phyloP scores from a whole-genome alignment of 2,888 invertebrate species.

The Ceraclea dissimilis region DNA sequence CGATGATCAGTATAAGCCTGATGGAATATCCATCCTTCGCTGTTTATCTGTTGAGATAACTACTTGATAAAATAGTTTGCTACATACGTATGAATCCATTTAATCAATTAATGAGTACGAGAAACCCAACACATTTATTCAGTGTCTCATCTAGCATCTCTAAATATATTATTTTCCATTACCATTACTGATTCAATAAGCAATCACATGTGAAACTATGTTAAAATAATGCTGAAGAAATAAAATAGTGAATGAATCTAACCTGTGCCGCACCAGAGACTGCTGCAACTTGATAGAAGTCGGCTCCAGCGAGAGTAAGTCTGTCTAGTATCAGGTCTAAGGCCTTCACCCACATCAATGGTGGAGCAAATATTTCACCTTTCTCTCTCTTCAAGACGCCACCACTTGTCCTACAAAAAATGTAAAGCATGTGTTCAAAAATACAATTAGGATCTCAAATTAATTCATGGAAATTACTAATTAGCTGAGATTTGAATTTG shows the following conservation, averaged over 20 bases:
- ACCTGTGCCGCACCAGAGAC: conserved; percentile 92
- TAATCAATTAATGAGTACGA: too few species aligned
- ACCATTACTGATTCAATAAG: too few species aligned
- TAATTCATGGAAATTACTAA: not conserved
- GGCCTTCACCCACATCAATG: conserved; percentile 93
- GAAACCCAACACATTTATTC: too few species aligned
- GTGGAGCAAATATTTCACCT: conserved; percentile 68
- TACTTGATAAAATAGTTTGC: too few species aligned
- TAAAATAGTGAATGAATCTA: conserved; percentile 20
- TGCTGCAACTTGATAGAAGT: conserved; percentile 74
- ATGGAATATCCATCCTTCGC: too few species aligned
- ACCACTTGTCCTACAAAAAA: conserved; percentile 42
- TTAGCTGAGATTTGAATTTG: not conserved
- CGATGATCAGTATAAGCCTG: too few species aligned
- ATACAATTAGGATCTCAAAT: not conserved
- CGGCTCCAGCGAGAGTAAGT: conserved; percentile 71
- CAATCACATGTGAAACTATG: too few species aligned
- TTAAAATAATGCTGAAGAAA: too few species aligned
- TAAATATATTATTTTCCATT: too few species aligned
- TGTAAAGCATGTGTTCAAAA: not conserved
- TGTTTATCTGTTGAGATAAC: too few species aligned
- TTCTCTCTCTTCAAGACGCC: conserved; percentile 47
- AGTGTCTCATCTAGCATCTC: too few species aligned
- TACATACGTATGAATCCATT: too few species aligned
- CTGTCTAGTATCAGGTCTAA: conserved; percentile 84